Evolutionary conservation across 2,113 vertebrate genomes (phyloP), one percentile per base, ranked within the genome.

Genomic region (Serinus canaria): DNA sequence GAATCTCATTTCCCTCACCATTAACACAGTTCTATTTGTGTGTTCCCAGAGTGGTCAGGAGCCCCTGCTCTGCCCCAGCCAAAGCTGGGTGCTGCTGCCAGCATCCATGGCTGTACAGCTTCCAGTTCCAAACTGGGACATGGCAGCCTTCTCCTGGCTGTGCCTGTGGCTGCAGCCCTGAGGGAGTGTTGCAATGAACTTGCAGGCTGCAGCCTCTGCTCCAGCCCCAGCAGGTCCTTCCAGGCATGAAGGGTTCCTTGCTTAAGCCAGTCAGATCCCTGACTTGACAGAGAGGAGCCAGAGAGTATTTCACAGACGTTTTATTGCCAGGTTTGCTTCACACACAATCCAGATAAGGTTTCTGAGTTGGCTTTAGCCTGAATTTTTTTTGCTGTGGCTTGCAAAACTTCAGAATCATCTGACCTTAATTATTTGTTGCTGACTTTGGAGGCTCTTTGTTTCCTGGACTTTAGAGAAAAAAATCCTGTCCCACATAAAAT

Each of bases 361-460:
- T 96, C 73, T 67, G 25, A 53, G 41, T 87, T 78, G 60, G 53
- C 80, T 90, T 92, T 89, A 86, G 46, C 24, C 17, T 18, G 27
- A 60, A 4, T 69, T 49, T 79, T 76, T 80, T 68, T 30, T 39
- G 44, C 84, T 62, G 53, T 46, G 1, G 5, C 64, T 93, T 96
- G 77, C 86, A 93, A 93, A 96, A 95, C 72, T 83, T 75, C 10
- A 22, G 20, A 83, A 83, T 94, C 88, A 84, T 60, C 58, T 93
- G 86, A 86, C 80, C 53, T 27, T 85, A 66, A 49, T 78, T 74
- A 85, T 70, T 90, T 88, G 23, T 41, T 68, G 68, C 9, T 72
- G 60, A n/a, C 60, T 92, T 63, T 12, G 6, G 56, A 60, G 83
- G 27, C 35, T 66, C 68, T 43, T 30, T 78, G 41, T 84, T 89